A percentile compares a stretch with the other conserved stretches of the same genome.
Evolutionary conservation across 2,888 invertebrate species (phyloP).

Genomic region (Eilema depressum): DNA sequence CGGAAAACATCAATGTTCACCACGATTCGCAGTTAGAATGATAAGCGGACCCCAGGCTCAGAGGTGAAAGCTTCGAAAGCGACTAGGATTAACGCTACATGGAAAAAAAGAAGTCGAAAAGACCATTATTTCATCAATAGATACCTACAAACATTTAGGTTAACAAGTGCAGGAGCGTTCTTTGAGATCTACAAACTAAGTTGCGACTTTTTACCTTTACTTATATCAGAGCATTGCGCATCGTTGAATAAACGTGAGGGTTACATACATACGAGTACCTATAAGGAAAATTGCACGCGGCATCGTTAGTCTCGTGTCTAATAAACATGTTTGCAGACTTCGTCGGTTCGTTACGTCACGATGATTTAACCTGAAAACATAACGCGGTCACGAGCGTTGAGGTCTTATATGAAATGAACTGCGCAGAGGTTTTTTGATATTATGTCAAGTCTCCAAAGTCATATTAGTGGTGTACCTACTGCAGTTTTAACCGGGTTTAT

Average conservation of each 20-base stretch:
- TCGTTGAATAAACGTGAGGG: not conserved
- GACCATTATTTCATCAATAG: not conserved
- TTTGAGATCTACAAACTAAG: not conserved
- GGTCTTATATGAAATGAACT: not conserved
- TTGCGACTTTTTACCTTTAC: not conserved
- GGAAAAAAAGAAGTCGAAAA: too few relatives aligned
- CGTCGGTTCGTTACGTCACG: not conserved
- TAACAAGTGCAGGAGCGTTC: not conserved
- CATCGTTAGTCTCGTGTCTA: slow-evolving; percentile 4
- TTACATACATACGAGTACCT: too few relatives aligned
- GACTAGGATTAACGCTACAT: too few relatives aligned
- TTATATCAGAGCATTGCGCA: not conserved
- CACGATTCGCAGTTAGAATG: too few relatives aligned
- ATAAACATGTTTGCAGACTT: slow-evolving; percentile 2
- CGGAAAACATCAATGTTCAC: too few relatives aligned
- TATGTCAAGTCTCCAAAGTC: not conserved
- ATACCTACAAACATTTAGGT: not conserved
- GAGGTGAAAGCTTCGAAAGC: too few relatives aligned
- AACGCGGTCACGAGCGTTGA: slow-evolving; percentile 2
- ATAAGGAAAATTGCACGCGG: not conserved
- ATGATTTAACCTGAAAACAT: slow-evolving; percentile 1
- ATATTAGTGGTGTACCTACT: not conserved
- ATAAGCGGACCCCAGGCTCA: too few relatives aligned
- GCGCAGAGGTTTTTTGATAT: not conserved
- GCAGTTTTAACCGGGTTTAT: not conserved